These are phyloP conservation scores for Eueides isabella DNA, from an alignment of 1,140 invertebrate species.

Conservation along the genomic window DNA sequence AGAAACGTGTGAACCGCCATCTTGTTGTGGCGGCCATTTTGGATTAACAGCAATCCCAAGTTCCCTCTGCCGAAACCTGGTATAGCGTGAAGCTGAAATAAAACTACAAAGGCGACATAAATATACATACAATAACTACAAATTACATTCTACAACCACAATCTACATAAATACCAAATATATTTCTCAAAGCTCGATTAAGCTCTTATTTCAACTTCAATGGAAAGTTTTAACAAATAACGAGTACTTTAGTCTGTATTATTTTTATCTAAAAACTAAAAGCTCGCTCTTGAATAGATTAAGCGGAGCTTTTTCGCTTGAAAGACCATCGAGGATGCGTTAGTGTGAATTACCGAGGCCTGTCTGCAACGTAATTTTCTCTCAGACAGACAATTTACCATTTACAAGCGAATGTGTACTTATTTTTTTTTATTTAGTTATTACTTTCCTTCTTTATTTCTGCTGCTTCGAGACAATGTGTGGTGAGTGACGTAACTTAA, in stretches of 20 bases:
- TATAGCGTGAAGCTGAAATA: no score
- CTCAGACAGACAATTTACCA: conserved; percentile 6
- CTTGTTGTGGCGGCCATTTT: no score
- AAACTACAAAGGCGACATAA: background rate
- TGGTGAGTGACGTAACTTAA: no score
- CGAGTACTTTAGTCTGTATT: background rate
- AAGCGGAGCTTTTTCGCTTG: background rate
- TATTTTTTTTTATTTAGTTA: background rate
- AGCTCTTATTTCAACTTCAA: background rate
- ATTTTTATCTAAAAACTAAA: conserved; percentile 3
- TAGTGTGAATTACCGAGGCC: background rate
- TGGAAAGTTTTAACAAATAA: background rate
- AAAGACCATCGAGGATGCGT: background rate
- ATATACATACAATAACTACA: no score
- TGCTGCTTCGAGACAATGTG: no score
- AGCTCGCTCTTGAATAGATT: background rate
- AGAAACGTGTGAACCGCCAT: no score
- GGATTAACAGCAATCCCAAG: no score
- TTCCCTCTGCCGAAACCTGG: no score
- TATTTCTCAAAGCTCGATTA: background rate
- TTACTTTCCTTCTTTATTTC: no score
- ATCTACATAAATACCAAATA: background rate
- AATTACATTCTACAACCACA: background rate
- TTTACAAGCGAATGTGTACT: background rate
- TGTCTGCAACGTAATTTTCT: background rate